Conservation (phyloP, 2,797 vertebrate genomes). For the Cossypha caffra region DNA sequence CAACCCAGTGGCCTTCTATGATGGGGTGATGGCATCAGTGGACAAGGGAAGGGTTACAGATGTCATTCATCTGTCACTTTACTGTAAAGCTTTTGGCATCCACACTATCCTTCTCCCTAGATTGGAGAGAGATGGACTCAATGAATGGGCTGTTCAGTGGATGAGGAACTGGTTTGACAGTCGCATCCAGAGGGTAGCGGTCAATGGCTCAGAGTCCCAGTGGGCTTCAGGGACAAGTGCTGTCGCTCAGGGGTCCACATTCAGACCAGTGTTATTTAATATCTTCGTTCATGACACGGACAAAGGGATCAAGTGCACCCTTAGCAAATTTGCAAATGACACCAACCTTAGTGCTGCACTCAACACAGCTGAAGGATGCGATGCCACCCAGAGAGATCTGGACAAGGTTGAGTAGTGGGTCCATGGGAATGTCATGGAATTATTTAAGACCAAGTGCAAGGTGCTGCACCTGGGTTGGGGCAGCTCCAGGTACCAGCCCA, state of each 20-base stretch:
- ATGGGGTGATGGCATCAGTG: too few relatives aligned
- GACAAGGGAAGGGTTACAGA: too few relatives aligned
- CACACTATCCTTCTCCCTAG: too few relatives aligned
- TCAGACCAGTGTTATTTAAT: background rate
- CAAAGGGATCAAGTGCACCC: background rate
- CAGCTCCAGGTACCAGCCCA: too few relatives aligned
- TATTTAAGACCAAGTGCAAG: background rate
- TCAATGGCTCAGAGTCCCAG: background rate
- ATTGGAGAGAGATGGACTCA: too few relatives aligned
- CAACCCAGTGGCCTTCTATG: too few relatives aligned
- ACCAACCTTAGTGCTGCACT: background rate
- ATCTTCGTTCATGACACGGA: background rate
- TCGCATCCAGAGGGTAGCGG: too few relatives aligned
- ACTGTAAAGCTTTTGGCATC: too few relatives aligned
- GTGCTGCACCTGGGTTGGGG: too few relatives aligned
- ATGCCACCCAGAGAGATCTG: background rate
- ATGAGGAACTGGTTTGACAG: too few relatives aligned
- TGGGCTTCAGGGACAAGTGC: background rate
- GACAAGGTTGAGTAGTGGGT: fast-evolving
- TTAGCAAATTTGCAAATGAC: background rate
- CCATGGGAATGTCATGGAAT: background rate
- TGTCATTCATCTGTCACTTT: too few relatives aligned
- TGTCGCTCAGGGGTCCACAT: background rate
- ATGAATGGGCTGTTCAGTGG: too few relatives aligned
- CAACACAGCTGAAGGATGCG: background rate